Evolutionary conservation across 1,140 invertebrate genomes (phyloP).

Genomic region (Campoletis sonorensis): DNA sequence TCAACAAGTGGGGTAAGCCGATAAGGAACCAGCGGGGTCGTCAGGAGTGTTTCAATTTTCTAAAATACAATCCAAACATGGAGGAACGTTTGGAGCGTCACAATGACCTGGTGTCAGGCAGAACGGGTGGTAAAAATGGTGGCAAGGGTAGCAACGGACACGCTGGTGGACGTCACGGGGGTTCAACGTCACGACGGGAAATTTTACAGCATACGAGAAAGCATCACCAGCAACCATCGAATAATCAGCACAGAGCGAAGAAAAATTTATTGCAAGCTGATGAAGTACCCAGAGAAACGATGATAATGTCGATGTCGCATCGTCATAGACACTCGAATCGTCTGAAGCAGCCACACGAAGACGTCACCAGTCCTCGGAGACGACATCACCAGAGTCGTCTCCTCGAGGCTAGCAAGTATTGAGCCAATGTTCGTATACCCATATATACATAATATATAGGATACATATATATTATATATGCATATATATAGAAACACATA

Average conservation of each 20-base stretch:
- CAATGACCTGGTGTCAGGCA: conserved; percentile 74
- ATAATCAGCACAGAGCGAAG: conserved; percentile 47
- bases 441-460: conserved; percentile 24
- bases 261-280: conserved; percentile 55
- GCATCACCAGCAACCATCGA: conserved; percentile 18
- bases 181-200: conserved; percentile 46
- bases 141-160: not conserved
- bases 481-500: not conserved
- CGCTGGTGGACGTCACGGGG: conserved; percentile 11
- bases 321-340: conserved; percentile 72
- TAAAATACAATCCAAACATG: conserved; percentile 75
- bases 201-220: conserved; percentile 24
- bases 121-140: conserved; percentile 42
- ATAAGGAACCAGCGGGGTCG: conserved; percentile 71
- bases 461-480: conserved; percentile 20
- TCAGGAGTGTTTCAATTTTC: conserved; percentile 76
- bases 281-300: conserved; percentile 53
- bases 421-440: conserved; percentile 57
- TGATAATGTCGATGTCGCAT: conserved; percentile 65
- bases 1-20: conserved; percentile 76
- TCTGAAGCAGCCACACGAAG: conserved; percentile 63
- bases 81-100: conserved; percentile 72
- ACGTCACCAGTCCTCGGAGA: conserved; percentile 61
- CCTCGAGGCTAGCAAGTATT: conserved; percentile 71
- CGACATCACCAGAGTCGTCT: conserved; percentile 65